Conservation (phyloP, 2,888 invertebrate genomes). For the Drosophila nr. perissopoda region DNA sequence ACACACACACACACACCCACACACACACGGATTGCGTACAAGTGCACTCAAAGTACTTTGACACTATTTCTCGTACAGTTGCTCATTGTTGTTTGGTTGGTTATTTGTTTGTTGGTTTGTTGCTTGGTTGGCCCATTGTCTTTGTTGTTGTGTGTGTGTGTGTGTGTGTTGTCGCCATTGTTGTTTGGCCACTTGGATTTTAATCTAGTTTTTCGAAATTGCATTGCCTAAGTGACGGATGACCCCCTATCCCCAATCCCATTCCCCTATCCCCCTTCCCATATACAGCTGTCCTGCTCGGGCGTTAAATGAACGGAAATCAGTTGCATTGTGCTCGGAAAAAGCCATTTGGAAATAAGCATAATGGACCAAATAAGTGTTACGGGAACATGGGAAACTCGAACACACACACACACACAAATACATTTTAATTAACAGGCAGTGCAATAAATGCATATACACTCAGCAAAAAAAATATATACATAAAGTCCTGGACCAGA, state of each 20-base stretch:
- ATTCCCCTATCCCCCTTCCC: not conserved
- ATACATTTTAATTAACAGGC: conserved; percentile 2
- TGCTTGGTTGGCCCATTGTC: conserved; percentile 27
- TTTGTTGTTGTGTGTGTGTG: conserved; percentile 22
- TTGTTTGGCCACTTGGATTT: conserved; percentile 65
- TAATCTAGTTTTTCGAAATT: conserved; percentile 79
- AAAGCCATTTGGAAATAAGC: conserved; percentile 62
- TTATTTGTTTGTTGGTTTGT: conserved; percentile 3
- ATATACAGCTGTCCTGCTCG: conserved; percentile 4
- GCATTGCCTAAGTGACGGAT: conserved; percentile 75
- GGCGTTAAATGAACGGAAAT: conserved; percentile 54
- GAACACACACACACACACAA: conserved; percentile 17
- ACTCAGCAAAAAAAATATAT: not conserved
- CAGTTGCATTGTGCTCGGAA: conserved; percentile 60
- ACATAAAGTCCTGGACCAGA: not conserved
- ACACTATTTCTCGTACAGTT: conserved; percentile 68
- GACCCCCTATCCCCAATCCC: conserved; percentile 13
- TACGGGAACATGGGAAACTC: conserved; percentile 30
- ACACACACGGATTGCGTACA: conserved; percentile 35
- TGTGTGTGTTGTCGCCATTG: conserved; percentile 18
- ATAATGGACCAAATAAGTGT: conserved; percentile 57
- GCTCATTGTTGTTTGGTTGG: conserved; percentile 41
- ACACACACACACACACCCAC: conserved; percentile 12
- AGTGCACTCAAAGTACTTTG: conserved; percentile 75
- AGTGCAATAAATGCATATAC: not conserved